Evolutionary conservation across 35 echinoderm and acorn worm genomes (phyloP).

Genomic region (Nesometra sesokonis): DNA sequence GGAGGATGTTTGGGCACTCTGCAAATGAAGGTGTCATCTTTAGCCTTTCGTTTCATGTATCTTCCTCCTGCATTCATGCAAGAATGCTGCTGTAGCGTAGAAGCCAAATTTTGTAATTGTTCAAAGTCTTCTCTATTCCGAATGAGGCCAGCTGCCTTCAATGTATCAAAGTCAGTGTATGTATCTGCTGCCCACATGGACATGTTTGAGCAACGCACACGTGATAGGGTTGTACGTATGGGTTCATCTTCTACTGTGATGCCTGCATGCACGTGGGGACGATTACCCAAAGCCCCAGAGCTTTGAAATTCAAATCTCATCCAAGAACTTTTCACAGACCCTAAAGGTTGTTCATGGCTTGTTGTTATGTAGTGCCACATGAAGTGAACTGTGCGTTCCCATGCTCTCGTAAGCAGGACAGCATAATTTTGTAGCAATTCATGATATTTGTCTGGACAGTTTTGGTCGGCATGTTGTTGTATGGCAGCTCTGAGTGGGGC

Average conservation of each 20-base stretch:
- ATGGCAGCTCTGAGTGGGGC: not conserved
- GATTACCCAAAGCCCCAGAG: not conserved
- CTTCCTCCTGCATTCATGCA: not conserved
- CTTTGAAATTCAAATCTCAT: conserved; percentile 12
- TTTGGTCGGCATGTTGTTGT: not conserved
- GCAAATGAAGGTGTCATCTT: not conserved
- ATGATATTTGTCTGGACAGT: not conserved
- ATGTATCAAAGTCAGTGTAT: not conserved
- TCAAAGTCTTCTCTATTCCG: not conserved
- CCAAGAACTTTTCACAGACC: not conserved
- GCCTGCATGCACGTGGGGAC: conserved; percentile 5
- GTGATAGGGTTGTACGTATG: not conserved
- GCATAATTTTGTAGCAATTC: not conserved
- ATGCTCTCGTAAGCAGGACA: not conserved
- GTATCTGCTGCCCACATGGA: not conserved
- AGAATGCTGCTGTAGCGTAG: not conserved
- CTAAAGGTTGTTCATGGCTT: not conserved
- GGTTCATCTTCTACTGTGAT: not conserved
- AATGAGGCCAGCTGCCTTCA: not conserved
- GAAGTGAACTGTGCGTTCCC: conserved; percentile 9
- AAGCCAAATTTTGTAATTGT: not conserved
- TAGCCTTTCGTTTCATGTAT: not conserved
- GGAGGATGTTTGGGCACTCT: not conserved
- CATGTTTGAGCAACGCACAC: not conserved
- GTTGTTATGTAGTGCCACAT: conserved; percentile 5